phyloP scores from a whole-genome alignment of 2,888 invertebrate genomes.

The Nebria brevicollis region DNA sequence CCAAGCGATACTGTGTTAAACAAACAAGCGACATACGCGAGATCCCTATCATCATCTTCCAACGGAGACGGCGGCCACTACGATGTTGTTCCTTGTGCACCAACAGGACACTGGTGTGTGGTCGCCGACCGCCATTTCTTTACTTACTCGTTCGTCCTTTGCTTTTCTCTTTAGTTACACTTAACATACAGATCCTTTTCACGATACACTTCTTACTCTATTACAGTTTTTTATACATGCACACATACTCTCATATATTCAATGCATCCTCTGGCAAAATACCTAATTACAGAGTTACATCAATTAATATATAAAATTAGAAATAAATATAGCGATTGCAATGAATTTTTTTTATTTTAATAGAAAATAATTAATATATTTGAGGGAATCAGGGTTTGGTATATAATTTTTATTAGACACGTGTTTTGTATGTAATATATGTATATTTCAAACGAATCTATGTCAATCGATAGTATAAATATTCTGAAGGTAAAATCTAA shows the following conservation, averaged over 20 bases:
- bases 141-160: background rate
- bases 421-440: background rate
- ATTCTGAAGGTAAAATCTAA: background rate
- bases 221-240: background rate
- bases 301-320: too few species aligned
- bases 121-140: background rate
- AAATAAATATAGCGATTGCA: too few species aligned
- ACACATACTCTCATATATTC: background rate
- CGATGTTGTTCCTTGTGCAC: background rate
- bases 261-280: background rate
- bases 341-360: too few species aligned
- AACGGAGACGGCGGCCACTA: slow-evolving; percentile 50
- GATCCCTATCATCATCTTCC: slow-evolving; percentile 55
- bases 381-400: too few species aligned
- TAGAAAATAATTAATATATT: too few species aligned
- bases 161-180: background rate
- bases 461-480: slow-evolving; percentile 15
- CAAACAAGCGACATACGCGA: slow-evolving; percentile 59
- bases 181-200: background rate
- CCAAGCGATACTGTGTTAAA: slow-evolving; percentile 54
- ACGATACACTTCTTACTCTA: background rate
- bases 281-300: too few species aligned
- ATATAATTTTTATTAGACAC: background rate
- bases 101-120: background rate
- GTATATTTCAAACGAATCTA: background rate